phyloP scores from a whole-genome alignment of 2,113 vertebrate species.

The Urocolius indicus region DNA sequence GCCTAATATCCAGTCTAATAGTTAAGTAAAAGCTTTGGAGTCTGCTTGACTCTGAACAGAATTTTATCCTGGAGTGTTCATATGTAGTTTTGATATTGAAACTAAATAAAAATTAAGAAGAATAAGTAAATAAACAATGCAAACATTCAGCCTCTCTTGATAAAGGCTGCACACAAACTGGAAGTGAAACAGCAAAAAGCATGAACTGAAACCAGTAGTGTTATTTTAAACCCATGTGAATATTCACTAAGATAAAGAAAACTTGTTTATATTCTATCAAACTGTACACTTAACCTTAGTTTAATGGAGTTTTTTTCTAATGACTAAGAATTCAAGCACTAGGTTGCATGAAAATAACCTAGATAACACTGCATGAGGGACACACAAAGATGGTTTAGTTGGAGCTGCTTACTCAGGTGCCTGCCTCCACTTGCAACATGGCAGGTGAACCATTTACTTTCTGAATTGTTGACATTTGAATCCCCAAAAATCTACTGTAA shows the following conservation, averaged over 20 bases:
- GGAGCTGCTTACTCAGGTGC: neutral
- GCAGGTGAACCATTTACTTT: neutral
- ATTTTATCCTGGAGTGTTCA: neutral
- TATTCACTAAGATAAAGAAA: neutral
- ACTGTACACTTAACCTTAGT: neutral
- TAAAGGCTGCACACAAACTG: neutral
- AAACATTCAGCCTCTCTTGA: neutral
- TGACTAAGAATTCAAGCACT: fast-evolving
- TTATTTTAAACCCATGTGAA: neutral
- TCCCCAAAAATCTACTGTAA: neutral
- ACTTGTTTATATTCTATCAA: neutral
- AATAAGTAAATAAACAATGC: neutral
- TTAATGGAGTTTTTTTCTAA: neutral
- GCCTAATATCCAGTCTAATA: neutral
- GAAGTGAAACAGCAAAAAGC: neutral
- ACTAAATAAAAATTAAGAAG: neutral
- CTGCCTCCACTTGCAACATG: neutral
- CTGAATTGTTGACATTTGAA: neutral
- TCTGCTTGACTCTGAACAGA: neutral
- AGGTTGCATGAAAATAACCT: neutral
- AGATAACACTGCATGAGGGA: neutral
- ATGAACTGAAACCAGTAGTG: neutral
- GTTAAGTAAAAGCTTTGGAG: neutral
- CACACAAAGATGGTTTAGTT: neutral
- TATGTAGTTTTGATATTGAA: neutral